These are phyloP conservation scores for Tetropium fuscum DNA, from an alignment of 2,888 invertebrate species.

Conservation along the genomic window DNA sequence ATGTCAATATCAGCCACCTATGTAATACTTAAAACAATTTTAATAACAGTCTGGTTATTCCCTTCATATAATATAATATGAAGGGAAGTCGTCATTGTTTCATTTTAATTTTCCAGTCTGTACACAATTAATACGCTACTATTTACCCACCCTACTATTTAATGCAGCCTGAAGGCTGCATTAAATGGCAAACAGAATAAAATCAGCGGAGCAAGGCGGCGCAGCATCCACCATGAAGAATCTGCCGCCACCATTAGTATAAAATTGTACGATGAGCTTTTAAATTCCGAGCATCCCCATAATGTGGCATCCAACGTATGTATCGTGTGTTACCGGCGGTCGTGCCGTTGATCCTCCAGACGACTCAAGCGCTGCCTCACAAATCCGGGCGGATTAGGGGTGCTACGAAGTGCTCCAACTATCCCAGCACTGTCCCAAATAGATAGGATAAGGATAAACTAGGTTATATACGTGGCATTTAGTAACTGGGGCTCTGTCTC, in stretches of 20 bases:
- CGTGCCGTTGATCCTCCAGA: constrained; percentile 55
- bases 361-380: constrained; percentile 45
- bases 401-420: constrained; percentile 49
- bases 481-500: constrained; percentile 39
- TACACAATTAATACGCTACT: too few species aligned
- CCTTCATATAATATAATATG: too few species aligned
- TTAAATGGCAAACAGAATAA: too few species aligned
- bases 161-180: too few species aligned
- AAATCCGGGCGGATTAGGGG: constrained; percentile 57
- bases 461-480: constrained; percentile 55
- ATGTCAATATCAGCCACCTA: too few species aligned
- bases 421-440: constrained; percentile 55
- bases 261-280: constrained; percentile 44
- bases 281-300: constrained; percentile 49
- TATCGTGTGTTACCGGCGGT: constrained; percentile 57
- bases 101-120: too few species aligned
- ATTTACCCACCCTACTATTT: too few species aligned
- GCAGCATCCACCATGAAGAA: too few species aligned
- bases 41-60: too few species aligned
- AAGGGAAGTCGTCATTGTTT: too few species aligned
- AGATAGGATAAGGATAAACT: constrained; percentile 58
- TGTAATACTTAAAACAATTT: too few species aligned
- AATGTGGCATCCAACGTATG: constrained; percentile 50
- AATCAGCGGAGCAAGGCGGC: too few species aligned
- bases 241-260: constrained; percentile 22